phyloP scores from a whole-genome alignment of 2,797 vertebrate species.

The Linurgus olivaceus region DNA sequence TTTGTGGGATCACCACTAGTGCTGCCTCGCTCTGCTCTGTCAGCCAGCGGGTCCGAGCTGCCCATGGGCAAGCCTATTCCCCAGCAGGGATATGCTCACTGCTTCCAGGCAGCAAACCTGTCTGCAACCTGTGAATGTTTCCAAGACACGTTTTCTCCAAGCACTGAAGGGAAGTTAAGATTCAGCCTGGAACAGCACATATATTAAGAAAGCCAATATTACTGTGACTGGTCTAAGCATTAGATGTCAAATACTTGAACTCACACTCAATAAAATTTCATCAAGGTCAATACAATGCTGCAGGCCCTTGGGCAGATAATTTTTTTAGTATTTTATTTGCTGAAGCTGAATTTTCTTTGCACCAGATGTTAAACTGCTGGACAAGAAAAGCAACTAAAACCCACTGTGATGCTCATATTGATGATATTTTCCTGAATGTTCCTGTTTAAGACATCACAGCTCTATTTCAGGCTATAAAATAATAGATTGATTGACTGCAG shows the following conservation, averaged over 20 bases:
- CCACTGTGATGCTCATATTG: background rate
- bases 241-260: background rate
- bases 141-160: background rate
- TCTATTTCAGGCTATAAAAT: background rate
- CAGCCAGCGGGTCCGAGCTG: background rate
- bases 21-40: background rate
- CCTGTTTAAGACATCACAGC: background rate
- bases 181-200: background rate
- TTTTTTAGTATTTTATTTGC: background rate
- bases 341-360: background rate
- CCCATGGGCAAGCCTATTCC: background rate
- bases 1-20: background rate
- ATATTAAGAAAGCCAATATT: background rate
- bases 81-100: background rate
- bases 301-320: background rate
- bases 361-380: background rate
- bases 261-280: background rate
- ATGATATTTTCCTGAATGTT: background rate
- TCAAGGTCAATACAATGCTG: background rate
- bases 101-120: background rate
- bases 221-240: background rate
- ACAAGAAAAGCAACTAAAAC: background rate
- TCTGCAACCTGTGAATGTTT: background rate
- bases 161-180: background rate
- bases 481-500: background rate